Conservation (phyloP, 2,797 vertebrate species). For the Leptodactylus fallax region DNA sequence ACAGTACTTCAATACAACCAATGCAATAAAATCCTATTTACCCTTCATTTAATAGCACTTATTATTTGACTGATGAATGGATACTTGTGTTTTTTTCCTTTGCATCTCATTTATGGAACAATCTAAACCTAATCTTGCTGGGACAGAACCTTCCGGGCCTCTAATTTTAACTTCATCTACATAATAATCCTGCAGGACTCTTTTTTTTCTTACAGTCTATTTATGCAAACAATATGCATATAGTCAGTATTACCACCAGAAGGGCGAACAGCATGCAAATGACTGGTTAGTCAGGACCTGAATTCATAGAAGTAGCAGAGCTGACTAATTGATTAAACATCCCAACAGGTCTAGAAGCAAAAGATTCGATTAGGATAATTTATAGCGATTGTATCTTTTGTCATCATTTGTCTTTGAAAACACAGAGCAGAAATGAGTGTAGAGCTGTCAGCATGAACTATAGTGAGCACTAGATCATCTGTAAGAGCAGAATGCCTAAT, state of each 20-base stretch:
- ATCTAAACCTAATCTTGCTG: constrained; percentile 20
- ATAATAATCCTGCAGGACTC: constrained; percentile 34
- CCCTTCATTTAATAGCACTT: constrained; percentile 13
- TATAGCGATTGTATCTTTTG: constrained; percentile 80
- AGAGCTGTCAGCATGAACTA: constrained; percentile 74
- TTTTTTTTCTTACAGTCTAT: background rate
- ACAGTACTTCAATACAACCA: background rate
- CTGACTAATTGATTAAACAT: constrained; percentile 78
- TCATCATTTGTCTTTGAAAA: constrained; percentile 82
- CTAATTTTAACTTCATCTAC: background rate
- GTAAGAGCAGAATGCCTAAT: constrained; percentile 73
- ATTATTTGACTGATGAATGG: constrained; percentile 24
- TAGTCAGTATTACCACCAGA: constrained; percentile 29
- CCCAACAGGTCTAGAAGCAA: constrained; percentile 76
- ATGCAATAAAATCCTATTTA: constrained; percentile 5
- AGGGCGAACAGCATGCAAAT: constrained; percentile 60
- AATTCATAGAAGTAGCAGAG: constrained; percentile 66
- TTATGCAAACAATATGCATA: constrained; percentile 30
- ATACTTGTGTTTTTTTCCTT: background rate
- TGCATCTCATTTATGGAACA: constrained; percentile 13
- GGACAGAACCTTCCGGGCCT: constrained; percentile 26
- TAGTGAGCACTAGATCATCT: constrained; percentile 70
- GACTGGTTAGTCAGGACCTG: constrained; percentile 63
- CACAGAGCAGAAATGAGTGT: constrained; percentile 73
- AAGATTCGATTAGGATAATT: constrained; percentile 80